Evolutionary conservation across 1,140 invertebrate species (phyloP).

Genomic region (Drosophila triauraria): DNA sequence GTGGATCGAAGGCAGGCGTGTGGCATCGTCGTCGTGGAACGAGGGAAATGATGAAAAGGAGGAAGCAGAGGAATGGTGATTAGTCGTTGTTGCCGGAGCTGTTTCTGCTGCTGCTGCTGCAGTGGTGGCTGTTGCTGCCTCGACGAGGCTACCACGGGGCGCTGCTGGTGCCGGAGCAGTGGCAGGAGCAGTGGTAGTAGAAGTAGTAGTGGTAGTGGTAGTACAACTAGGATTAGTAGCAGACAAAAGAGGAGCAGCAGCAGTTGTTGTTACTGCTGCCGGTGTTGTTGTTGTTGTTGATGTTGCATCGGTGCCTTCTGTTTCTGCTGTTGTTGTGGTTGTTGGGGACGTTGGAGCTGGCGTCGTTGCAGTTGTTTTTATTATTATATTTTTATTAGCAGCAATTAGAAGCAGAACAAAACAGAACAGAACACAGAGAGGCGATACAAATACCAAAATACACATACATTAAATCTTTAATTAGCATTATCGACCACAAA

Average conservation of each 20-base stretch:
- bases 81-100: conserved; percentile 75
- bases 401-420: conserved; percentile 69
- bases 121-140: conserved; percentile 48
- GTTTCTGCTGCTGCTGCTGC: conserved; percentile 44
- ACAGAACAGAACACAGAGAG: conserved; percentile 77
- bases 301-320: conserved; percentile 53
- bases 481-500: conserved; percentile 41
- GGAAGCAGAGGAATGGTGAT: conserved; percentile 85
- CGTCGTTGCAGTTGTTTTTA: conserved; percentile 56
- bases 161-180: conserved; percentile 60
- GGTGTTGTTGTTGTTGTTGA: conserved; percentile 32
- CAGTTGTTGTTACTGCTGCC: conserved; percentile 25
- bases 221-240: conserved; percentile 61
- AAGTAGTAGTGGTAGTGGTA: conserved; percentile 49
- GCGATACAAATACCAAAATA: conserved; percentile 79
- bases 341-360: conserved; percentile 49
- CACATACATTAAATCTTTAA: conserved; percentile 57
- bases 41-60: conserved; percentile 85
- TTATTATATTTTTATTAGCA: conserved; percentile 46
- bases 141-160: conserved; percentile 69
- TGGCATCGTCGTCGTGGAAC: conserved; percentile 74
- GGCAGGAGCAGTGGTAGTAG: conserved; percentile 56
- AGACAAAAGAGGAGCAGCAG: conserved; percentile 52
- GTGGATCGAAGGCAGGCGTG: conserved; percentile 75
- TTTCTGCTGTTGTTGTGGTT: conserved; percentile 42